Base-by-base conservation (phyloP, 2,888 invertebrate species). In the Eristalinus aeneus region DNA sequence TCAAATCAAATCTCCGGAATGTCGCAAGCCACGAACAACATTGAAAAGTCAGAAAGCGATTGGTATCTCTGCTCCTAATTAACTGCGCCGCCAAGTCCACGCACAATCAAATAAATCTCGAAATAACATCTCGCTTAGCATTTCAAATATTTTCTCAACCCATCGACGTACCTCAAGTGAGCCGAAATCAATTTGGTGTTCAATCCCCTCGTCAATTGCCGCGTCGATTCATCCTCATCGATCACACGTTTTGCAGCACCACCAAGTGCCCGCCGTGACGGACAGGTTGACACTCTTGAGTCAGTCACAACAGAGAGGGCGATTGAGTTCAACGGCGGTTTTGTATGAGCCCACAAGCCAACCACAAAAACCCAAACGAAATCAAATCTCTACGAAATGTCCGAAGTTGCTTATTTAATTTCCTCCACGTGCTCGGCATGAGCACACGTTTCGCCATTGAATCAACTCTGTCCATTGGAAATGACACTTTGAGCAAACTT, bases 271-370 rank as follows among this genome's bases (percentile, higher is more conserved):
- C 46, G 16, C 53, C 3, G 10, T 23, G 12, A 9, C 39, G 20
- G 46, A 16, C 65, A 46, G 16, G 46, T 46, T 46, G 22, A 65
- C 36, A 39, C 9, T 46, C 27, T 11, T 27, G 31, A n/a, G 16
- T 36, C 39, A 58, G 46, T 53, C 46, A n/a, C 34, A 32, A 53
- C 31, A 53, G 32, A 53, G 61, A 72, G 10, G 39, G 53, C 46
- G 61, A 72, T 72, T 72, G 72, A 63, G 72, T 72, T 72, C 53
- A 72, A 23, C 20, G 46, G 22, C 61, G 61, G 39, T 60, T 54
- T 34, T 61, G 10, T 34, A 0, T 46, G 27, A 32, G 1, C 46
- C 46, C 46, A 46, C 39, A 39, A 39, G 39, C 39, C 39, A n/a
- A 11, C 39, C 39, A 39, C 46, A 46, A 46, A 46, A 46, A 16